Conservation (phyloP, 2,797 vertebrate genomes). For the Lutra lutra region DNA sequence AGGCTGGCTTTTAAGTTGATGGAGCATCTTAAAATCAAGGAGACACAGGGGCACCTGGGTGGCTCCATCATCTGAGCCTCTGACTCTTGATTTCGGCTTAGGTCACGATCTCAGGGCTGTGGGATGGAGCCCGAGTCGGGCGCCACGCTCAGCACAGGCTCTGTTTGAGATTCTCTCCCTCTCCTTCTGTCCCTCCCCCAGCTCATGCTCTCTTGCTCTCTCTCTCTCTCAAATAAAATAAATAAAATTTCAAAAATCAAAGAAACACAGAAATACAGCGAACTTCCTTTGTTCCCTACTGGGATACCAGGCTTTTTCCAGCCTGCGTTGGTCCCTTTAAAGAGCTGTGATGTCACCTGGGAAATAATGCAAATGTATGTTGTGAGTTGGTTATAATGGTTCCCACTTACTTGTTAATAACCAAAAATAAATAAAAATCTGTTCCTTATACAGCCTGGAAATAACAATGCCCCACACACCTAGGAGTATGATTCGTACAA, state of each 20-base stretch:
- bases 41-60: neutral
- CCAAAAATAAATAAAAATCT: neutral
- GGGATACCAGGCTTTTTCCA: neutral
- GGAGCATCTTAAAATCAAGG: neutral
- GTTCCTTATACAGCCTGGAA: neutral
- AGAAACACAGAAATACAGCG: neutral
- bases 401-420: conserved; percentile 27
- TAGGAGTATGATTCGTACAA: neutral
- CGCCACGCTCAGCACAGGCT: neutral
- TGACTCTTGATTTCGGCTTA: neutral
- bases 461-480: neutral
- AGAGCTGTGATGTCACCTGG: neutral
- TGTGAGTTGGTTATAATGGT: neutral
- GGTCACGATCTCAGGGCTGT: neutral
- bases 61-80: neutral
- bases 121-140: accelerated
- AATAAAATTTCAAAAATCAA: neutral
- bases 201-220: neutral
- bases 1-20: neutral
- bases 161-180: neutral
- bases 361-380: neutral
- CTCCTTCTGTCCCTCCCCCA: neutral
- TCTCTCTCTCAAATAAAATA: neutral
- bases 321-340: neutral
- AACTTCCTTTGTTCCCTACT: neutral